Evolutionary conservation across 2,888 invertebrate genomes (phyloP).

Genomic region (Drosophila limbata): DNA sequence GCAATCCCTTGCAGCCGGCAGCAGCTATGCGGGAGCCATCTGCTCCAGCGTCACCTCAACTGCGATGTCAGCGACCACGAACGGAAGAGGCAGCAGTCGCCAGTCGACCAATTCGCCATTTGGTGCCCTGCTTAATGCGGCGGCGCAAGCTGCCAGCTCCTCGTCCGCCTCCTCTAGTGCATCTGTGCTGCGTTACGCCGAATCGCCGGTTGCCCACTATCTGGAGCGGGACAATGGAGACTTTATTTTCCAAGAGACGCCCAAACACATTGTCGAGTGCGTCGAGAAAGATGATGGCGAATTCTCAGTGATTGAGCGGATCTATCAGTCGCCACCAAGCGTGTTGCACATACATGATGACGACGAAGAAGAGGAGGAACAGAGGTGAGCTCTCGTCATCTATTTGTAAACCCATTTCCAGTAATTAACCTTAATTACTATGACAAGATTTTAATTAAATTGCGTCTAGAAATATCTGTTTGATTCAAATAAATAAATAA

Average conservation of each 20-base stretch:
- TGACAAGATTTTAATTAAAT: no score
- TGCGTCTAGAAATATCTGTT: neutral
- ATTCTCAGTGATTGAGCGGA: constrained; percentile 85
- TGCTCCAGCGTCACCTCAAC: constrained; percentile 33
- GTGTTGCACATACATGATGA: constrained; percentile 84
- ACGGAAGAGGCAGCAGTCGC: constrained; percentile 45
- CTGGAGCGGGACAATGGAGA: constrained; percentile 85
- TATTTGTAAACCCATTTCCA: neutral
- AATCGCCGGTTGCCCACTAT: constrained; percentile 85
- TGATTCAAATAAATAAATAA: neutral
- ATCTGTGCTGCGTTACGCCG: constrained; percentile 84
- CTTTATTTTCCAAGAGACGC: constrained; percentile 85
- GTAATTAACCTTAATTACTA: no score
- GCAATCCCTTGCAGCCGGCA: constrained; percentile 34
- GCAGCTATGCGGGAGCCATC: constrained; percentile 24
- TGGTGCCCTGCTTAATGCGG: constrained; percentile 72
- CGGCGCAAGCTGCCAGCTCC: constrained; percentile 69
- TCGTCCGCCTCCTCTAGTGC: constrained; percentile 78
- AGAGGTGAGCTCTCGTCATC: constrained; percentile 29
- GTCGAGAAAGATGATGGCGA: constrained; percentile 85
- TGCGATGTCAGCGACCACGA: constrained; percentile 19
- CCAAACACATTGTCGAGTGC: constrained; percentile 85
- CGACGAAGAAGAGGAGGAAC: constrained; percentile 71
- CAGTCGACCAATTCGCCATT: constrained; percentile 80
- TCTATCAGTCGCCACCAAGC: constrained; percentile 84